These are phyloP conservation scores for Ypsolopha scabrella DNA, from an alignment of 2,888 invertebrate species.

Conservation along the genomic window DNA sequence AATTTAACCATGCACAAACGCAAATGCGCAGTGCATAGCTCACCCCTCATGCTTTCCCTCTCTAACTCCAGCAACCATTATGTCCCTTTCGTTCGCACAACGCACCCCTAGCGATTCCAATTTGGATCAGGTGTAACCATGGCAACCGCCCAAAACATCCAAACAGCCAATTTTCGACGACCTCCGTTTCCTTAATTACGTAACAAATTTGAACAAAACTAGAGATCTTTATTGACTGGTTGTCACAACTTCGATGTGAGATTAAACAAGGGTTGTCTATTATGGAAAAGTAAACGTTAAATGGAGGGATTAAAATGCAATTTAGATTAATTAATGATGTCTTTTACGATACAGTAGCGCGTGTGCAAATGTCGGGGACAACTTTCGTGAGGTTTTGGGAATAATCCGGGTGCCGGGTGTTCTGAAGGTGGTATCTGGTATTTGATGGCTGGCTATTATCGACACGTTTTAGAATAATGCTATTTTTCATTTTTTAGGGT, in stretches of 20 bases:
- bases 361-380: constrained; percentile 5
- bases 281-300: constrained; percentile 44
- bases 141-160: constrained; percentile 52
- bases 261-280: constrained; percentile 24
- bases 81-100: constrained; percentile 21
- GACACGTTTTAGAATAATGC: too few species aligned
- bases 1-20: constrained; percentile 46
- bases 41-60: constrained; percentile 31
- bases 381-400: constrained; percentile 14
- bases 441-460: too few species aligned
- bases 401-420: neutral
- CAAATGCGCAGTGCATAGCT: constrained; percentile 45
- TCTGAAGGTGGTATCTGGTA: too few species aligned
- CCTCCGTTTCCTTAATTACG: constrained; percentile 15
- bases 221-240: constrained; percentile 31
- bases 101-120: constrained; percentile 43
- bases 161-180: constrained; percentile 34
- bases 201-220: constrained; percentile 12
- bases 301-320: constrained; percentile 35
- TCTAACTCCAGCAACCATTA: constrained; percentile 14
- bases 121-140: constrained; percentile 51
- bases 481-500: too few species aligned
- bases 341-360: neutral
- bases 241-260: constrained; percentile 7
- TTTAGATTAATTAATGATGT: constrained; percentile 33